Base-by-base conservation (phyloP, 2,113 vertebrate genomes). In the Channa argus region DNA sequence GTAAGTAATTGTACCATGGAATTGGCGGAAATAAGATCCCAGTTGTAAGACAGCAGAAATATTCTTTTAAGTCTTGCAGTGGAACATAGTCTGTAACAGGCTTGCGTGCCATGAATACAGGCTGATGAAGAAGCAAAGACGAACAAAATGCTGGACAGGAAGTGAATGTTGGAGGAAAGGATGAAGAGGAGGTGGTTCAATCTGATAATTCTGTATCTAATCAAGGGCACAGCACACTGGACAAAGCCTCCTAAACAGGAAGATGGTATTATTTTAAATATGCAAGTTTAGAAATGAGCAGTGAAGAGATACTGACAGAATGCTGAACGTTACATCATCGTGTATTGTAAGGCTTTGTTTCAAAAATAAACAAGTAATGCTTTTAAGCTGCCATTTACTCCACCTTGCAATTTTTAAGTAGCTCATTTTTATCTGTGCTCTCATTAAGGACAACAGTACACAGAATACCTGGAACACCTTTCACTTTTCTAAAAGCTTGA, bases 101-200 rank as follows among this genome's bases (percentile, higher is more conserved):
- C 9, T 45, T 56, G 39, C 33, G 55, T 59, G 77, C 13, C 8
- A 38, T n/a, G 15, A 63, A 52, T 43, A 33, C 4, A 65, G 10
- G 44, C 14, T 49, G 59, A 60, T 50, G 50, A 46, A 0, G 4
- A n/a, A 52, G 46, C 39, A 24, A 49, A 60, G 58, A 65, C 8
- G n/a, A 12, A 77, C 24, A 55, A 83, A 59, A 63, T 63, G 53
- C 1, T 60, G 24, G 43, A 53, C 44, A 56, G 60, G 37, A 82
- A 38, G 67, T 77, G 43, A 41, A 73, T 0, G 3, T 38, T 10
- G 14, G 44, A 38, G 8, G 10, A 47, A 65, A 34, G 3, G 14
- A 59, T 53, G 47, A 62, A 3, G 45, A 11, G n/a, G 44, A 62
- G 1, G n/a, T 15, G 44, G 46, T 36, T 68, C 11, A 66, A 41